Base-by-base conservation (phyloP, 2,797 vertebrate species). In the Sebastolobus alascanus region DNA sequence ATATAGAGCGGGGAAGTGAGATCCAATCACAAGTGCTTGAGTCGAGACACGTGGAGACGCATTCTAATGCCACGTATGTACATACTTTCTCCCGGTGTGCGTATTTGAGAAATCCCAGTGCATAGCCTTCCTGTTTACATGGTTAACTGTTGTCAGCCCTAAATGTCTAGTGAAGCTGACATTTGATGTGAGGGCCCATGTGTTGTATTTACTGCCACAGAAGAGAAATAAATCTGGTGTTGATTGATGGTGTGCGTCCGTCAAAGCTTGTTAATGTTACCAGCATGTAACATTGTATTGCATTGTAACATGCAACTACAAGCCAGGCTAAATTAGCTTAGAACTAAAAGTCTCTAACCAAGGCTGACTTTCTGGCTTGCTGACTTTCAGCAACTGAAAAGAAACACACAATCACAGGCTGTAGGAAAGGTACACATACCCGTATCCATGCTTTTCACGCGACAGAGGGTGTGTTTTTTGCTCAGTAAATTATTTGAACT, bases 401-500 rank as follows among this genome's bases (percentile, higher is more conserved):
- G 25, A 37, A 60, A 61, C 1, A 67, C 18, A 33, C n/a, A 38
- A 6, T 61, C 18, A 22, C 18, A 33, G 16, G 16, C 22, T 63
- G 37, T 4, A 14, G 31, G 69, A 55, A 46, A 79, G 25, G 22
- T 60, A 67, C n/a, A 59, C 3, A 27, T 0, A 25, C 8, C 2
- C 18, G 16, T 14, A 73, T 68, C 35, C 25, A 11, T 86, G 37
- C 20, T 67, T 78, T 83, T 74, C 79, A 72, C 38, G 16, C 9
- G 18, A 22, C 25, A 69, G 10, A 50, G 14, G n/a, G 43, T 37
- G 10, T 27, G 37, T 52, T 64, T 43, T 69, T 63, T 71, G 56
- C 67, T 72, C 60, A 70, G 68, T 65, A 67, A 79, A 85, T 78
- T 73, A 69, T 79, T 56, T 79, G 68, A 84, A 83, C 78, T 86